These are phyloP conservation scores for Prunella fulvescens DNA, from an alignment of 2,113 vertebrate genomes.

Conservation along the genomic window DNA sequence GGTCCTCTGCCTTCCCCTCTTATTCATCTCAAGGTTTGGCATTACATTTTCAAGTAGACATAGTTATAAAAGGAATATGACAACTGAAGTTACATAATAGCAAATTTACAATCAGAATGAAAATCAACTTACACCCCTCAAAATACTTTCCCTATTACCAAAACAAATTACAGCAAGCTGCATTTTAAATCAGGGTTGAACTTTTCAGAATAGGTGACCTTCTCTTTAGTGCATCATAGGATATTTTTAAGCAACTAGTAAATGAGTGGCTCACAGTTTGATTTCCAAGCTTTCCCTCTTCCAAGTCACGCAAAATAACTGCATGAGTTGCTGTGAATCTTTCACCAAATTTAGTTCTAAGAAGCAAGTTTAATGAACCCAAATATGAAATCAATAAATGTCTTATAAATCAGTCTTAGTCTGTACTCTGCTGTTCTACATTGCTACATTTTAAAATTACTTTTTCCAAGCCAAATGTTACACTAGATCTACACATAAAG, in stretches of 20 bases:
- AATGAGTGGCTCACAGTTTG: background rate
- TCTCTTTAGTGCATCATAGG: background rate
- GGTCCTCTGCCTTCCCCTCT: background rate
- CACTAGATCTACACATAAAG: background rate
- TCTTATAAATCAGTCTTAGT: background rate
- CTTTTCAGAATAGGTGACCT: background rate
- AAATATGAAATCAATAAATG: background rate
- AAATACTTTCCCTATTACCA: background rate
- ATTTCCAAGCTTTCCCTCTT: background rate
- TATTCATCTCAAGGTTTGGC: background rate
- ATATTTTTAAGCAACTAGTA: conserved; percentile 1
- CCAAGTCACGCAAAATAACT: background rate
- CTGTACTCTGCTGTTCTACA: background rate
- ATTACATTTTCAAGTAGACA: background rate
- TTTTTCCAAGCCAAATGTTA: background rate
- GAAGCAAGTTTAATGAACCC: background rate
- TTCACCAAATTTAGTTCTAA: background rate
- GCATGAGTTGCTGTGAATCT: background rate
- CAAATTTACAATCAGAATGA: background rate
- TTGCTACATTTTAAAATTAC: background rate
- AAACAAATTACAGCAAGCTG: background rate
- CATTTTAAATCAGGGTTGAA: background rate
- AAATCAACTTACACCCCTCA: background rate
- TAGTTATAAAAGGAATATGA: background rate
- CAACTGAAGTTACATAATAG: background rate